A percentile compares a stretch with the other conserved stretches of the same genome.
Evolutionary conservation across 2,113 vertebrate genomes (phyloP).

Genomic region (Crocuta crocuta): DNA sequence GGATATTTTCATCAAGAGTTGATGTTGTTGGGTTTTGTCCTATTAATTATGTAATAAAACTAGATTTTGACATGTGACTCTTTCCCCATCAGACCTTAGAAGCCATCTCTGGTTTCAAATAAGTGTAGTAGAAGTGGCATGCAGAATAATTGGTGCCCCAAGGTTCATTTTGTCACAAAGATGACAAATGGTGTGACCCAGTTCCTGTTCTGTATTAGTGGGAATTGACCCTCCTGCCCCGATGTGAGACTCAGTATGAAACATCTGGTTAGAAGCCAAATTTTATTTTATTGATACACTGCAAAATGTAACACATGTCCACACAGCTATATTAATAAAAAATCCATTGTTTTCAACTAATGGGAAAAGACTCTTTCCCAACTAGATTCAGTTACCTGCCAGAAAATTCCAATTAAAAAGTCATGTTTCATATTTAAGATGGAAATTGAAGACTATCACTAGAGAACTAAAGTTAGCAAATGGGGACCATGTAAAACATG

Average conservation of each 20-base stretch:
- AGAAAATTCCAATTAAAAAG: constrained; percentile 43
- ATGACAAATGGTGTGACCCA: neutral
- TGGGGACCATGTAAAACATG: neutral
- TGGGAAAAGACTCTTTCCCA: neutral
- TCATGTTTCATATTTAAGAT: constrained; percentile 37
- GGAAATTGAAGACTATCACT: neutral
- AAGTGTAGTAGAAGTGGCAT: neutral
- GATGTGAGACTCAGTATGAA: neutral
- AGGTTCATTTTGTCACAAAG: neutral
- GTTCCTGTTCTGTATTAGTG: neutral
- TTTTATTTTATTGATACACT: neutral
- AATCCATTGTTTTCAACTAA: constrained; percentile 25
- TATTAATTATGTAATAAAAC: neutral
- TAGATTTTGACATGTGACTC: neutral
- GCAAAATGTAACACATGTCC: neutral
- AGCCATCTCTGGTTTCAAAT: constrained; percentile 30
- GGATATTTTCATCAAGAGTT: neutral
- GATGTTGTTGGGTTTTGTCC: neutral
- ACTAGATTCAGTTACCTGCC: neutral
- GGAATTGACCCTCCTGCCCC: neutral
- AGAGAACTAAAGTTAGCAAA: neutral
- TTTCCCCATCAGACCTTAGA: neutral
- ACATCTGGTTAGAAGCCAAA: neutral
- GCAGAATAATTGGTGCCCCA: neutral
- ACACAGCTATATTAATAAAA: neutral